Conservation (phyloP, 2,888 invertebrate genomes). For the Melolontha melolontha region DNA sequence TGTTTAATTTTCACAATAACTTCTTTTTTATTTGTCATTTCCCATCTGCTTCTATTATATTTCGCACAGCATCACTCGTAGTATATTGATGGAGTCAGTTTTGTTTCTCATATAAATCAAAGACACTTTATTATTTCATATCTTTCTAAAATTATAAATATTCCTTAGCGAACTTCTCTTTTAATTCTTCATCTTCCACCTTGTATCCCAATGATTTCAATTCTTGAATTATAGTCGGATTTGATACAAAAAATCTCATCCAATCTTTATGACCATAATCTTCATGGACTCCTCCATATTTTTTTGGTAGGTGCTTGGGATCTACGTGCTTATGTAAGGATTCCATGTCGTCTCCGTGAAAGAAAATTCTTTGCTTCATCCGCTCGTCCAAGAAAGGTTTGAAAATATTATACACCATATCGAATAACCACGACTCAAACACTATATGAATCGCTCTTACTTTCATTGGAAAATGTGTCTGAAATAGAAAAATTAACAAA, state of each 20-base stretch:
- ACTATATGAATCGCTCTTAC: slow-evolving; percentile 82
- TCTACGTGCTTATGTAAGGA: slow-evolving; percentile 81
- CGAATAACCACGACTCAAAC: slow-evolving; percentile 86
- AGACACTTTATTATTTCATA: too few relatives aligned
- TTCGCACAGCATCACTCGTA: too few relatives aligned
- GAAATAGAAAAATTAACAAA: slow-evolving; percentile 51
- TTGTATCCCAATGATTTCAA: slow-evolving; percentile 70
- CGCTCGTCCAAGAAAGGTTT: slow-evolving; percentile 78
- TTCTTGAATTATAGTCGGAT: slow-evolving; percentile 72
- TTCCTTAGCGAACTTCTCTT: not conserved
- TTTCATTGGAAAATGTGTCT: slow-evolving; percentile 80
- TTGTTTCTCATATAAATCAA: too few relatives aligned
- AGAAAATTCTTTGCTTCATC: slow-evolving; percentile 74
- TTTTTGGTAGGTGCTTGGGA: slow-evolving; percentile 77
- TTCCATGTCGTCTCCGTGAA: slow-evolving; percentile 79
- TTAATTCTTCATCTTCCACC: slow-evolving; percentile 42
- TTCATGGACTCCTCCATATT: slow-evolving; percentile 73
- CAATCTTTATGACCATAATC: slow-evolving; percentile 82
- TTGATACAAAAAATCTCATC: slow-evolving; percentile 74
- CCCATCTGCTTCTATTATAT: too few relatives aligned
- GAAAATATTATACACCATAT: slow-evolving; percentile 81
- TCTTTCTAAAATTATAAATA: too few relatives aligned
- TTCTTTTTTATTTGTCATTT: too few relatives aligned
- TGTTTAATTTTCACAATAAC: too few relatives aligned
- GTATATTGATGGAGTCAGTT: too few relatives aligned